A percentile compares a stretch with the other conserved stretches of the same genome.
Evolutionary conservation across 2,888 invertebrate genomes (phyloP).

Genomic region (Rotaria sp.): DNA sequence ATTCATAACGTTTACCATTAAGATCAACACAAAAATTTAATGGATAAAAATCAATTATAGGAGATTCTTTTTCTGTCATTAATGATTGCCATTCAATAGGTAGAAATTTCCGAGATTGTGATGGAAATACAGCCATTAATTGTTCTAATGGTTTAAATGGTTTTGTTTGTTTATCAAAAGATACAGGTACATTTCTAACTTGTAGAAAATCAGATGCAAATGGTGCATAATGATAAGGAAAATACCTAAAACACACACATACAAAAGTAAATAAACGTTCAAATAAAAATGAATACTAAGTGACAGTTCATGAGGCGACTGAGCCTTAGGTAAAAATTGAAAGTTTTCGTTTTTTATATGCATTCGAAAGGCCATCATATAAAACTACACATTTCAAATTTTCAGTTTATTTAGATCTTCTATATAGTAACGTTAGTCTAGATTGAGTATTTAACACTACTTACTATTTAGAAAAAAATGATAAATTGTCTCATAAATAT

Average conservation of each 20-base stretch:
- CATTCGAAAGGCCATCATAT: no score
- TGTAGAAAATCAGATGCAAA: slow-evolving; percentile 97
- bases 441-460: no score
- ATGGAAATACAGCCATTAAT: slow-evolving; percentile 98
- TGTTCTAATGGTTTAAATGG: slow-evolving; percentile 97
- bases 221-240: slow-evolving; percentile 97
- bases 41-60: slow-evolving; percentile 97
- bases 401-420: no score
- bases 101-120: slow-evolving; percentile 85
- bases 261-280: no score
- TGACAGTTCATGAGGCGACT: no score
- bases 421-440: no score
- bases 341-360: no score
- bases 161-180: slow-evolving; percentile 74
- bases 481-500: no score
- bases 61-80: slow-evolving; percentile 81
- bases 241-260: slow-evolving; percentile 73
- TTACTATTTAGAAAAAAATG: no score
- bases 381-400: no score
- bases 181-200: slow-evolving; percentile 70
- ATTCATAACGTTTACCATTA: slow-evolving; percentile 97
- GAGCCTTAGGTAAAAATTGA: no score
- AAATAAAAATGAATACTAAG: no score
- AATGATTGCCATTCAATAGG: slow-evolving; percentile 83
- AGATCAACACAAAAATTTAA: slow-evolving; percentile 89